Evolutionary conservation across 2,888 invertebrate species (phyloP).

Genomic region (Pseudococcus viburni): DNA sequence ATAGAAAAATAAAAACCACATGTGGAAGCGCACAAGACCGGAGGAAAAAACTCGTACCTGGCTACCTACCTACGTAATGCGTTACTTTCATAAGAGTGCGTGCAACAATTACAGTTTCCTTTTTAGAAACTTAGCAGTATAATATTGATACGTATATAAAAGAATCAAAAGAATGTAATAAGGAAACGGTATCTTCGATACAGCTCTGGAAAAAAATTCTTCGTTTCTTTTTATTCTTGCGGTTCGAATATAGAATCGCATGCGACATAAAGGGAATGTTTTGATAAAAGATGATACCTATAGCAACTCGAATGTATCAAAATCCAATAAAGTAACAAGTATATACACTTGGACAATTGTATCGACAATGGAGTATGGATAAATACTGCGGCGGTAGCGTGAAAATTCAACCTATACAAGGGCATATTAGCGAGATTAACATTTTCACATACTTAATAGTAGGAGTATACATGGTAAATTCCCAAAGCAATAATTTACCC

Average conservation of each 20-base stretch:
- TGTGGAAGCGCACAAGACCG: background rate
- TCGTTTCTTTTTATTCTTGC: conserved; percentile 10
- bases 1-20: background rate
- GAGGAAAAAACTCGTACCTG: background rate
- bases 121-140: background rate
- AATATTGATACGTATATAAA: conserved; percentile 35
- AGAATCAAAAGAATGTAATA: conserved; percentile 50
- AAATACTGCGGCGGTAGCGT: background rate
- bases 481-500: background rate
- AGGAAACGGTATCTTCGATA: conserved; percentile 46
- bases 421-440: background rate
- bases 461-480: background rate
- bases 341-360: background rate
- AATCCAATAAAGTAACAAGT: conserved; percentile 29
- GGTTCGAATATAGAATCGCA: conserved; percentile 1
- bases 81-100: background rate
- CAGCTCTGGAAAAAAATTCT: conserved; percentile 15
- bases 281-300: background rate
- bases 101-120: conserved; percentile 32
- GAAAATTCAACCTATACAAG: background rate
- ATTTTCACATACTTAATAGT: background rate
- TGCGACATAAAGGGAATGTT: background rate
- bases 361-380: background rate
- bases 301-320: background rate
- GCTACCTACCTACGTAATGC: background rate